These are phyloP conservation scores for Eilema griseolum DNA, from an alignment of 2,888 invertebrate species.

Conservation along the genomic window DNA sequence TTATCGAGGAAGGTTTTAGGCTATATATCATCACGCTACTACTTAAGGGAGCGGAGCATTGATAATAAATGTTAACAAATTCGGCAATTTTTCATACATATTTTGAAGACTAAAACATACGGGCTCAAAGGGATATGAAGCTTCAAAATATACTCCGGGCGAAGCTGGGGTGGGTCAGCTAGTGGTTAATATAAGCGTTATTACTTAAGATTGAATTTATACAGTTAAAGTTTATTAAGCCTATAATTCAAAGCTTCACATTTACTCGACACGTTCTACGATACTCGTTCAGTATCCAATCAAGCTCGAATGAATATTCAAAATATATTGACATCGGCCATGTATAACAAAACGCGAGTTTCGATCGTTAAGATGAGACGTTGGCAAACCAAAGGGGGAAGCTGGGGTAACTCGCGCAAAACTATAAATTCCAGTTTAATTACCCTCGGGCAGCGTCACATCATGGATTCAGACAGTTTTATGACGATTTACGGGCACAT, in stretches of 20 bases:
- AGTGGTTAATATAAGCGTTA: too few species aligned
- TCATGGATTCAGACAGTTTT: conserved; percentile 91
- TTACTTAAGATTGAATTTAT: too few species aligned
- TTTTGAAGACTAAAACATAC: too few species aligned
- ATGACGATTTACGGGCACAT: conserved; percentile 88
- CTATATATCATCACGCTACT: too few species aligned
- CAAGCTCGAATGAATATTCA: conserved; percentile 23
- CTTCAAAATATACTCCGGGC: too few species aligned
- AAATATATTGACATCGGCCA: conserved; percentile 53
- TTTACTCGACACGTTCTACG: neutral
- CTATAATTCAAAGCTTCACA: neutral
- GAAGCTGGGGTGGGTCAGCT: too few species aligned
- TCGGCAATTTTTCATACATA: too few species aligned
- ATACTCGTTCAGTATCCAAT: neutral
- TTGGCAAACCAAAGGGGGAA: conserved; percentile 68
- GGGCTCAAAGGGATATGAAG: too few species aligned
- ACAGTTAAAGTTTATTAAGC: neutral
- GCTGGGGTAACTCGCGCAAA: conserved; percentile 60
- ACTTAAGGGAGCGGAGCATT: too few species aligned
- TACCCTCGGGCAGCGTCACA: conserved; percentile 89
- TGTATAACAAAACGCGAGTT: conserved; percentile 62
- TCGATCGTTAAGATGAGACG: conserved; percentile 66
- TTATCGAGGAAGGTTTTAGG: too few species aligned
- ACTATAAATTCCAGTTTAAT: conserved; percentile 88
- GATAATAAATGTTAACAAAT: too few species aligned